Conservation (phyloP, 2,888 invertebrate species). For the Drosophila dives region DNA sequence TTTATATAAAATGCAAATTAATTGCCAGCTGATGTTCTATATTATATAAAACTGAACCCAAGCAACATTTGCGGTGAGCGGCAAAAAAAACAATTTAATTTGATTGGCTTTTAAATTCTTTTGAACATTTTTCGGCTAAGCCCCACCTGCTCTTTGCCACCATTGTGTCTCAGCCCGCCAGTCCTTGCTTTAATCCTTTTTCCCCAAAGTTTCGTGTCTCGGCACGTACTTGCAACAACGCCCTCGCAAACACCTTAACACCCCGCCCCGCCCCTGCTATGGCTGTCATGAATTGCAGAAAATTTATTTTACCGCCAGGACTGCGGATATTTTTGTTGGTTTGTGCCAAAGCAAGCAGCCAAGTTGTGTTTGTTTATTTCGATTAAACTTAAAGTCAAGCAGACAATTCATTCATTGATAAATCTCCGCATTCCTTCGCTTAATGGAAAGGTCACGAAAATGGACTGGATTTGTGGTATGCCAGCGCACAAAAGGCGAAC, state of each 20-base stretch:
- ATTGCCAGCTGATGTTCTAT: constrained; percentile 17
- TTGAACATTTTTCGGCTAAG: constrained; percentile 31
- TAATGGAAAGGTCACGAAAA: constrained; percentile 46
- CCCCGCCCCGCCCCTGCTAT: constrained; percentile 21
- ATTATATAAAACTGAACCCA: constrained; percentile 22
- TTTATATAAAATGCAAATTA: constrained; percentile 38
- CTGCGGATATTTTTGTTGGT: constrained; percentile 41
- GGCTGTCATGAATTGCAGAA: constrained; percentile 70
- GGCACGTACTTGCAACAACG: constrained; percentile 61
- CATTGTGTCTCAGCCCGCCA: background rate
- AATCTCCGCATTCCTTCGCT: constrained; percentile 52
- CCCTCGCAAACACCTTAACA: constrained; percentile 37
- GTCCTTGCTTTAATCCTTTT: constrained; percentile 59
- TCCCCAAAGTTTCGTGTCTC: constrained; percentile 64
- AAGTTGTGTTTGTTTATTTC: constrained; percentile 62
- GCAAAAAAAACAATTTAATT: constrained; percentile 75
- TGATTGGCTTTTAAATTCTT: constrained; percentile 73
- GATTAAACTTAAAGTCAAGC: constrained; percentile 63
- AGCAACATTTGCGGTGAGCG: constrained; percentile 58
- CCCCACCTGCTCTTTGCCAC: background rate
- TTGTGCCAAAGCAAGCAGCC: constrained; percentile 46
- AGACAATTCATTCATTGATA: constrained; percentile 62
- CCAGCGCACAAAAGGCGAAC: constrained; percentile 46
- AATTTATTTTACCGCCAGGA: constrained; percentile 79
- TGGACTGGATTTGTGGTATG: constrained; percentile 38